Percentiles rank a stretch among this genome's conserved stretches.
Evolutionary conservation across 2,888 invertebrate genomes (phyloP).

Genomic region (Drosophila paramelanica): DNA sequence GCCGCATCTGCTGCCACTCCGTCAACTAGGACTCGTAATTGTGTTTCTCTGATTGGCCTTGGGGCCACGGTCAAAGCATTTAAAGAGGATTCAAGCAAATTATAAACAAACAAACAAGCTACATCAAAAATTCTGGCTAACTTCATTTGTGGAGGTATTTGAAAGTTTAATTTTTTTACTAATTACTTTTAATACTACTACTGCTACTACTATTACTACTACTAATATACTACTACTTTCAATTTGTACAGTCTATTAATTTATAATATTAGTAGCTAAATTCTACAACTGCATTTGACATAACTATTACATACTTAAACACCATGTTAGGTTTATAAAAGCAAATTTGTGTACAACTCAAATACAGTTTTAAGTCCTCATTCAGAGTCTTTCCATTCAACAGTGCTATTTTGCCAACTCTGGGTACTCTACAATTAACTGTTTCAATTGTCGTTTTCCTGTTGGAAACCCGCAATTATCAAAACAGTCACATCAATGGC

Average conservation of each 20-base stretch:
- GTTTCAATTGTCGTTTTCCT: constrained; percentile 53
- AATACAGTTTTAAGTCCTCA: neutral
- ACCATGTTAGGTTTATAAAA: no score
- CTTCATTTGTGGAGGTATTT: neutral
- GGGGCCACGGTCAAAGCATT: constrained; percentile 16
- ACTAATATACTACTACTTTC: no score
- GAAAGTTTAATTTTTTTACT: no score
- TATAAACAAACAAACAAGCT: constrained; percentile 4
- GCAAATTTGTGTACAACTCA: no score
- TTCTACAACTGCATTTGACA: no score
- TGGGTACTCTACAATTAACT: constrained; percentile 43
- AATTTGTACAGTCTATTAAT: no score
- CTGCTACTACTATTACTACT: no score
- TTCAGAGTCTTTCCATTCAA: neutral
- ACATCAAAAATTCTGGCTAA: no score
- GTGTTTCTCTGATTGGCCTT: constrained; percentile 42
- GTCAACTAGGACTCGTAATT: constrained; percentile 36
- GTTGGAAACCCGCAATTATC: constrained; percentile 48
- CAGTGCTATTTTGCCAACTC: constrained; percentile 41
- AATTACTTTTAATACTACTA: no score
- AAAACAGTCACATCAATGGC: constrained; percentile 23
- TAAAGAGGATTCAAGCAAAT: constrained; percentile 18
- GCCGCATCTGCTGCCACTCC: neutral
- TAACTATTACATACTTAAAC: no score
- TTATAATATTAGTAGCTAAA: no score